Evolutionary conservation across 23 tunicate species (phyloP), one percentile per base, ranked within the genome.

Genomic region (Phallusia fumigata): DNA sequence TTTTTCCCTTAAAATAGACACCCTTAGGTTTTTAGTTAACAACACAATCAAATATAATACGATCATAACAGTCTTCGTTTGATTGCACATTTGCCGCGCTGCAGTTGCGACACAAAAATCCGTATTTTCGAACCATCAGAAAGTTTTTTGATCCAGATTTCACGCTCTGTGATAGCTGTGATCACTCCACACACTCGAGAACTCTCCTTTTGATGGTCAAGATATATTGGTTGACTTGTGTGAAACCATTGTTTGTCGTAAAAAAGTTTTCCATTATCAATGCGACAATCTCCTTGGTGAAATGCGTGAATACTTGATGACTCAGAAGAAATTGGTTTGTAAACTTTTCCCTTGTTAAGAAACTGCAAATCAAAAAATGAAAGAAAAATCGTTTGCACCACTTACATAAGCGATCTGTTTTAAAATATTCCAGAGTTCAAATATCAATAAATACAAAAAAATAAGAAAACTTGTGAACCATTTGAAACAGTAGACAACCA

Each of bases 161-260:
- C 97, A 30, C 97, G 76, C 24, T 93, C 97, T 0, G 90, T 85
- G 72, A 88, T 93, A 0, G 86, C 88, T 18, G 83, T 36, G 24
- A 93, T 81, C 33, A 80, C 84, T 32, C 86, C 97, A 31, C 83
- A 78, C 5, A 88, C 65, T 26, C 90, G 69, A 18, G 97, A 79
- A 47, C 84, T 84, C 22, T 93, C 97, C 77, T 84, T 88, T 53
- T 93, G 83, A 36, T 85, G 53, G 19, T 84, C 87, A 13, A 88
- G 33, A 35, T 80, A 87, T 0, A 93, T 84, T 2, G 92, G 92
- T 32, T 93, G 97, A 52, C 97, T 91, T n/a, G 83, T 76, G 77
- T 93, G 97, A 69, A 36, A 93, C 97, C 97, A 93, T 33, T 80
- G 91, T 80, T 85, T 84, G 47, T 93, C 97, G 80, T 83, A 93